phyloP scores from a whole-genome alignment of 2,797 vertebrate genomes.

The Lithobates pipiens region DNA sequence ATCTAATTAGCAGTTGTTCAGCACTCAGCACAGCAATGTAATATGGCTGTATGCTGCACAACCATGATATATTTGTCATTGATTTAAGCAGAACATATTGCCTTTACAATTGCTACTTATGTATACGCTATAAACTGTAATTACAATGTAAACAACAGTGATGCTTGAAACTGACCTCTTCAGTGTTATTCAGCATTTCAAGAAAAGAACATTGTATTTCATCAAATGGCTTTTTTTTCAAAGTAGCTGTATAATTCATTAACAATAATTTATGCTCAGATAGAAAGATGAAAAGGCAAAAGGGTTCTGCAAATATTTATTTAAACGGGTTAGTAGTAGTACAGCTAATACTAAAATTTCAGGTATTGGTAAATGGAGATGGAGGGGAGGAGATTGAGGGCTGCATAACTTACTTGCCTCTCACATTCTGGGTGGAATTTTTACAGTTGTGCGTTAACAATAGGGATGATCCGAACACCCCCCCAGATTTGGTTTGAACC shows the following conservation, averaged over 20 bases:
- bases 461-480: too few relatives aligned
- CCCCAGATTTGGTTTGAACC: too few relatives aligned
- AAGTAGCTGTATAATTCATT: not conserved
- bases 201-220: not conserved
- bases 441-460: too few relatives aligned
- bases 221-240: not conserved
- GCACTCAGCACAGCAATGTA: constrained; percentile 35
- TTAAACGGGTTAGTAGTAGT: too few relatives aligned
- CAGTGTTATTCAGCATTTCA: constrained; percentile 6
- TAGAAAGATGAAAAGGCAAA: too few relatives aligned
- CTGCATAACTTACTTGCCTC: too few relatives aligned
- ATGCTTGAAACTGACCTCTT: not conserved
- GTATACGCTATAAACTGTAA: constrained; percentile 15
- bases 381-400: too few relatives aligned
- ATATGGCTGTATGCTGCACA: constrained; percentile 21
- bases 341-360: too few relatives aligned
- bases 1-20: constrained; percentile 48
- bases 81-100: constrained; percentile 23
- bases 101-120: constrained; percentile 12
- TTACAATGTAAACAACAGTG: not conserved
- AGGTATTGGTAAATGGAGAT: too few relatives aligned
- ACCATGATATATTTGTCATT: constrained; percentile 41
- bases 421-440: too few relatives aligned
- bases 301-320: too few relatives aligned
- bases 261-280: too few relatives aligned